Conservation (phyloP, 2,888 invertebrate species). For the Tachina fera region DNA sequence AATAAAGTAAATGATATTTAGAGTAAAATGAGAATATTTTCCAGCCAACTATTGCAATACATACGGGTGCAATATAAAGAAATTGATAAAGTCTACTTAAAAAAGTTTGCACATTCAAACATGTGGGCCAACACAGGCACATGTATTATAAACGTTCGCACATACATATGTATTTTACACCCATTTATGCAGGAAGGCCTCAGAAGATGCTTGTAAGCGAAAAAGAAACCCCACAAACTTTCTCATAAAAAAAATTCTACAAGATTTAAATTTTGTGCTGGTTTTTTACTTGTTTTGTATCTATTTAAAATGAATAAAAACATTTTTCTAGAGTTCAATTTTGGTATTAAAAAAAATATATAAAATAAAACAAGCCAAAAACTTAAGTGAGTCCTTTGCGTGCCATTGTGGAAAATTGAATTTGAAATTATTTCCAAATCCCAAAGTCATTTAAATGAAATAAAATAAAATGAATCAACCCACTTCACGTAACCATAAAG, state of each 20-base stretch:
- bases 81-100: slow-evolving; percentile 60
- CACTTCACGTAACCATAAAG: slow-evolving; percentile 56
- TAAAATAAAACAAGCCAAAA: slow-evolving; percentile 3
- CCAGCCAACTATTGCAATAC: slow-evolving; percentile 56
- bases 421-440: slow-evolving; percentile 76
- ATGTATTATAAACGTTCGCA: not conserved
- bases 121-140: slow-evolving; percentile 1
- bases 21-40: slow-evolving; percentile 31
- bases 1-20: slow-evolving; percentile 29
- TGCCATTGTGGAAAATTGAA: slow-evolving; percentile 77
- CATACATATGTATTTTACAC: not conserved
- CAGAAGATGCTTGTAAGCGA: not conserved
- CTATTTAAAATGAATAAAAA: slow-evolving; percentile 22
- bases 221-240: slow-evolving; percentile 26
- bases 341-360: not conserved
- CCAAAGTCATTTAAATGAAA: slow-evolving; percentile 54
- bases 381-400: slow-evolving; percentile 74
- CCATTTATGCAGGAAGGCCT: not conserved
- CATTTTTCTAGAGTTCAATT: slow-evolving; percentile 13
- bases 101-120: slow-evolving; percentile 23
- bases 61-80: slow-evolving; percentile 57
- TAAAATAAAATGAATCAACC: slow-evolving; percentile 46
- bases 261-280: slow-evolving; percentile 24
- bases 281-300: not conserved
- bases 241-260: slow-evolving; percentile 25